These are phyloP conservation scores for Tor tambroides DNA, from an alignment of 2,113 vertebrate species.

Conservation along the genomic window DNA sequence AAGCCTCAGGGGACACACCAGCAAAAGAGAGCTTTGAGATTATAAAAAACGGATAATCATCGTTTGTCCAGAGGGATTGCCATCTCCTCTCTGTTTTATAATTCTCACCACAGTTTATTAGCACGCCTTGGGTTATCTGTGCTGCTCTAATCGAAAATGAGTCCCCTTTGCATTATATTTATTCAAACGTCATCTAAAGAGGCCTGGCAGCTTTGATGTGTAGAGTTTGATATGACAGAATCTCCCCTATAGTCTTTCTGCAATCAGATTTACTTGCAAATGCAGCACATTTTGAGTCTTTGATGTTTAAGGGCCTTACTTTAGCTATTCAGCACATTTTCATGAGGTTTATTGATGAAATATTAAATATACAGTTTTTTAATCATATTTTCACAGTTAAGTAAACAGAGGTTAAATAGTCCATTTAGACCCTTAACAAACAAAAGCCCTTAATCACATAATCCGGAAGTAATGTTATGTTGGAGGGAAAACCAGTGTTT, in stretches of 20 bases:
- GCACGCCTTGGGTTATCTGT: slow-evolving; percentile 11
- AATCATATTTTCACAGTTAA: not conserved
- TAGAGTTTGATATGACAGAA: slow-evolving; percentile 8
- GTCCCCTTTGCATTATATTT: not conserved
- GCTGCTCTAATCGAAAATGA: not conserved
- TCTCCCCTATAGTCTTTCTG: not conserved
- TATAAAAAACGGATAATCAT: slow-evolving; percentile 10
- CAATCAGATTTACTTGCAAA: slow-evolving; percentile 14
- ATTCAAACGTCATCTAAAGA: slow-evolving; percentile 16
- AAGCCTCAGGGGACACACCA: not conserved
- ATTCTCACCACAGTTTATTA: slow-evolving; percentile 8
- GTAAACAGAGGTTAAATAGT: not conserved
- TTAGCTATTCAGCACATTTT: not conserved
- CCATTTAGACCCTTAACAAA: not conserved
- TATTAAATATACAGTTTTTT: not conserved
- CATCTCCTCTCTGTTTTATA: slow-evolving; percentile 18
- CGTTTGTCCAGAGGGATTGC: slow-evolving; percentile 20
- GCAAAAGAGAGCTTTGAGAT: slow-evolving; percentile 3
- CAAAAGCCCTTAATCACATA: not conserved
- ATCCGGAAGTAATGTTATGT: not conserved
- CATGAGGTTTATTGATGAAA: not conserved
- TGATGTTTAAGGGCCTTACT: not conserved
- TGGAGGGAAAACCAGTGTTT: not conserved
- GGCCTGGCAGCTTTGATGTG: not conserved
- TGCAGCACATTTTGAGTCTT: not conserved